Evolutionary conservation across 2,113 vertebrate species (phyloP).

Genomic region (Cichladusa arquata): DNA sequence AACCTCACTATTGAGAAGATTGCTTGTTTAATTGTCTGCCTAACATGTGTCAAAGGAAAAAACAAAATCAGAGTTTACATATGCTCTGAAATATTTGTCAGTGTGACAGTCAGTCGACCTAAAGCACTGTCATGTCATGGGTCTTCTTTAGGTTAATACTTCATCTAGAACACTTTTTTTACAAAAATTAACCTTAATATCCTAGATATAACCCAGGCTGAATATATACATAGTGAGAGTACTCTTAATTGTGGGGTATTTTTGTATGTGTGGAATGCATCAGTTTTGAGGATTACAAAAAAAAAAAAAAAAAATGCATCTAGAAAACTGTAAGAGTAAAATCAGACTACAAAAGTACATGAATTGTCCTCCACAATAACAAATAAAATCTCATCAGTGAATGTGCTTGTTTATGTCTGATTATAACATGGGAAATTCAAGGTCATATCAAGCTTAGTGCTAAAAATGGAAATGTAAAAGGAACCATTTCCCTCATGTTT

Average conservation of each 20-base stretch:
- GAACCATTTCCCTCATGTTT: neutral
- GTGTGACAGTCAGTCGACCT: neutral
- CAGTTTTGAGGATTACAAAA: neutral
- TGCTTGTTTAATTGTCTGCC: neutral
- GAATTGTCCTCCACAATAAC: neutral
- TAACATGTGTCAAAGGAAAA: neutral
- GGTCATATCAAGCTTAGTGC: neutral
- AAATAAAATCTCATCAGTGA: neutral
- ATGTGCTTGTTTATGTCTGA: neutral
- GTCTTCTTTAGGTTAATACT: neutral
- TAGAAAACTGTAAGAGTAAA: neutral
- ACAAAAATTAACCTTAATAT: neutral
- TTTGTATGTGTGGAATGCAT: neutral
- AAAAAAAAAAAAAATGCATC: too few relatives aligned
- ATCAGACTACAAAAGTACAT: neutral
- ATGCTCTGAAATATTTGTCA: neutral
- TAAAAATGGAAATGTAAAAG: conserved; percentile 17
- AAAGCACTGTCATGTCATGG: neutral
- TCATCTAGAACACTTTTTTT: neutral
- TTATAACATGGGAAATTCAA: conserved; percentile 48
- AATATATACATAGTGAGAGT: neutral
- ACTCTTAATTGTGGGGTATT: neutral
- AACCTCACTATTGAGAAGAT: neutral
- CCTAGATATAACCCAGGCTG: neutral
- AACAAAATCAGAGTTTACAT: neutral